Base-by-base conservation (phyloP, 2,888 invertebrate species). In the Pollenia angustigena region DNA sequence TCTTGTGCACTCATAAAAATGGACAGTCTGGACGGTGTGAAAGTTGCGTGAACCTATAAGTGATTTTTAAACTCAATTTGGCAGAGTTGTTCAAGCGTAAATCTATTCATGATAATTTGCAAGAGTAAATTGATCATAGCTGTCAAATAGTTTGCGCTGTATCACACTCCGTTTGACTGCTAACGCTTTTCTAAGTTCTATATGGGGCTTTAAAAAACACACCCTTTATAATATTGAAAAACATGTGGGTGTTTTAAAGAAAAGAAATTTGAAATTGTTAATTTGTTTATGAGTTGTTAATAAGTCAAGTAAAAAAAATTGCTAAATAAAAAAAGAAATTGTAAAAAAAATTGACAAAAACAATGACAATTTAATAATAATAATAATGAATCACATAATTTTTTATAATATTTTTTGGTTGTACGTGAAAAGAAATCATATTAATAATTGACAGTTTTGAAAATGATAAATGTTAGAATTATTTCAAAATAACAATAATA, bases 301-400 rank as follows among this genome's bases (percentile, higher is more conserved):
- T 40, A 50, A 52, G 12, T 23, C 1, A 72, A 56, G 44, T 6
- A 69, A 68, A 44, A 62, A 8, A 16, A 44, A 40, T 4, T 42
- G 10, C n/a, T 42, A n/a, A 44, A 11, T 11, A 62, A 62, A 9
- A 18, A 11, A 9, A 1, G 9, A 62, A 62, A n/a, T 14, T 32
- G 23, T 56, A 60, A 40, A 60, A 60, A 32, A 12, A 62, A 2
- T 32, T 42, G 42, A 40, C 32, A 60, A 62, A 62, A 3, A 54
- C 32, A 62, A 32, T 50, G 14, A 48, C 56, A 64, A 64, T 75
- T 64, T 75, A 42, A 23, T 52, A 44, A 52, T 32, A 64, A 85
- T 80, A 44, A 52, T 44, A 64, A 85, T 80, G 84, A 85, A 85
- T 80, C 79, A 85, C 42, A 66, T 16, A 50, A 1, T 23, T 23